A percentile compares a stretch with the other conserved stretches of the same genome.
Conservation (phyloP, 1,140 invertebrate genomes). For the Pseudomyrmex pallidus region DNA sequence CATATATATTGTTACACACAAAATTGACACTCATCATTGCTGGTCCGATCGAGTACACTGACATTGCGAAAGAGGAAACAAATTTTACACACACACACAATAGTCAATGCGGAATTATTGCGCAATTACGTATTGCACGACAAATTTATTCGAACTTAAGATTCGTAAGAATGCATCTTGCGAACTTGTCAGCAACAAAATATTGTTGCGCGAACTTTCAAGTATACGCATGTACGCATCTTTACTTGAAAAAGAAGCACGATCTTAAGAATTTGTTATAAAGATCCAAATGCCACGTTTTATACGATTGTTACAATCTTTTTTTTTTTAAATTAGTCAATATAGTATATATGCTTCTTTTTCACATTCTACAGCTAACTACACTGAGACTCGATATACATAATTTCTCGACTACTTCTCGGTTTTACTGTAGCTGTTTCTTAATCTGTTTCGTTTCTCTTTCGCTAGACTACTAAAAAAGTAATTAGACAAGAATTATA, state of each 20-base stretch:
- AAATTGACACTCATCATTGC: constrained; percentile 49
- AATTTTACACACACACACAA: constrained; percentile 61
- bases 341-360: constrained; percentile 11
- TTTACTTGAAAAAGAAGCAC: constrained; percentile 3
- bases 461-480: not conserved
- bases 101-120: constrained; percentile 42
- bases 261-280: constrained; percentile 1
- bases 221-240: not conserved
- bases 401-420: no score
- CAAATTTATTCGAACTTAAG: constrained; percentile 13
- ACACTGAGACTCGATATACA: constrained; percentile 50
- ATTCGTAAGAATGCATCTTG: not conserved
- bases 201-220: not conserved
- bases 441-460: no score
- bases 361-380: constrained; percentile 63
- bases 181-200: constrained; percentile 6
- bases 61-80: not conserved
- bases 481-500: not conserved
- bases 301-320: constrained; percentile 29
- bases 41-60: constrained; percentile 8
- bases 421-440: no score
- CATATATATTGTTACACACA: constrained; percentile 60
- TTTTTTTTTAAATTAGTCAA: constrained; percentile 53
- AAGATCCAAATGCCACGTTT: constrained; percentile 2
- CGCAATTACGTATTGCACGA: constrained; percentile 5